phyloP scores from a whole-genome alignment of 2,113 vertebrate genomes.

The Tychaedon coryphoeus region DNA sequence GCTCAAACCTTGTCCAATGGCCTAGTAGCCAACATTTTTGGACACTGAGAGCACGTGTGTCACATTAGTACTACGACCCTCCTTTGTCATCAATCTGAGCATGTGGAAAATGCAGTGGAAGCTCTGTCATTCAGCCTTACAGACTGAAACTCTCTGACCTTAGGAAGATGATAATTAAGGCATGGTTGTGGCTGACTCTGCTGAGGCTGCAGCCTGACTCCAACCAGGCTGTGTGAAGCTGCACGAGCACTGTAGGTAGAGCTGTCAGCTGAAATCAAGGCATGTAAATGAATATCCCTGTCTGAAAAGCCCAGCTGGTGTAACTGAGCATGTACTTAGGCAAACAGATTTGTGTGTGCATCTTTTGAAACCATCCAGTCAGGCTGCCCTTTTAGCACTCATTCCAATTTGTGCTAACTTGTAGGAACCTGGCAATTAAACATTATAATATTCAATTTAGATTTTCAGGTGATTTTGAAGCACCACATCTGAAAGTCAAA shows the following conservation, averaged over 20 bases:
- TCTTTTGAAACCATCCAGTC: not conserved
- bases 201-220: not conserved
- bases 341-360: not conserved
- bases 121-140: not conserved
- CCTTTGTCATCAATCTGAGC: not conserved
- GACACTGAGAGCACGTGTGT: not conserved
- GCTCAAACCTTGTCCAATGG: not conserved
- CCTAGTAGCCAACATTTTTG: not conserved
- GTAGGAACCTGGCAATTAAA: not conserved
- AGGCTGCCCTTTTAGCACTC: not conserved
- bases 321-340: not conserved
- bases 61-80: not conserved
- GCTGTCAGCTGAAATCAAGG: not conserved
- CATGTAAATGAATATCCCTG: not conserved
- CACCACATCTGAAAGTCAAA: not conserved
- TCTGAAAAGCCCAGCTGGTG: not conserved
- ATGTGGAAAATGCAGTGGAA: not conserved
- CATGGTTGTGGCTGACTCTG: not conserved
- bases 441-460: not conserved
- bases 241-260: not conserved
- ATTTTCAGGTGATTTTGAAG: not conserved
- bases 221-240: not conserved
- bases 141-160: not conserved
- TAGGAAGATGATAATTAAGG: not conserved
- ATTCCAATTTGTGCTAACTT: not conserved